Base-by-base conservation (phyloP, 2,797 vertebrate genomes). In the Melanotaenia maccullochi region DNA sequence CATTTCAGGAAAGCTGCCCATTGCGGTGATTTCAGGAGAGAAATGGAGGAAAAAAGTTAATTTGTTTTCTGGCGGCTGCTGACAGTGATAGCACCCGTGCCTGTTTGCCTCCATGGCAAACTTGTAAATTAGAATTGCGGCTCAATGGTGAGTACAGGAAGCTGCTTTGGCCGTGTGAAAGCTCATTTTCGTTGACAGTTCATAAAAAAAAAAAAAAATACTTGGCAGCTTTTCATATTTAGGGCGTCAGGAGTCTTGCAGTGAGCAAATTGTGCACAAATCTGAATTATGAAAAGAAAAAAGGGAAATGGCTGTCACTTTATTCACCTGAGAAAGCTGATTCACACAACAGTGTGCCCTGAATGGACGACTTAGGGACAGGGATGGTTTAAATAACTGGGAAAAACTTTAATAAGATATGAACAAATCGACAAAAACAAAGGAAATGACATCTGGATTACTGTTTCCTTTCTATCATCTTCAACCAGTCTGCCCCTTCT, bases 41-140 rank as follows among this genome's bases (percentile, higher is more conserved):
- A 71, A 78, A 76, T 4, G 32, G 70, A 65, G 55, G 57, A 65
- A 81, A 86, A 84, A 88, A 90, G 87, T 90, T 92, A 90, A 92
- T 93, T 92, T 90, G 90, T 92, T 92, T 89, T 83, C 73, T 25
- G 72, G 71, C 73, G 83, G 86, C 91, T 91, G 92, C 74, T 51
- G 76, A 65, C 76, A 73, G 78, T 62, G 91, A 92, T 92, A 93
- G 90, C 71, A 65, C 65, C 44, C 2, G 38, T 28, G 80, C 81
- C 83, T 80, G 85, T 87, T 86, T 82, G 85, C 85, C 73, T 84
- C 78, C 68, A 57, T 40, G 70, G 79, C 61, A 68, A 91, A 90
- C 84, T 84, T 85, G 83, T 84, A 89, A 92, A 92, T 91, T 88
- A 86, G 84, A 91, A 88, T 75, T 82, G 75, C 24, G 85, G 74